A percentile compares a stretch with the other conserved stretches of the same genome.
Conservation (phyloP, 1,140 invertebrate genomes). For the Aphidius gifuensis region DNA sequence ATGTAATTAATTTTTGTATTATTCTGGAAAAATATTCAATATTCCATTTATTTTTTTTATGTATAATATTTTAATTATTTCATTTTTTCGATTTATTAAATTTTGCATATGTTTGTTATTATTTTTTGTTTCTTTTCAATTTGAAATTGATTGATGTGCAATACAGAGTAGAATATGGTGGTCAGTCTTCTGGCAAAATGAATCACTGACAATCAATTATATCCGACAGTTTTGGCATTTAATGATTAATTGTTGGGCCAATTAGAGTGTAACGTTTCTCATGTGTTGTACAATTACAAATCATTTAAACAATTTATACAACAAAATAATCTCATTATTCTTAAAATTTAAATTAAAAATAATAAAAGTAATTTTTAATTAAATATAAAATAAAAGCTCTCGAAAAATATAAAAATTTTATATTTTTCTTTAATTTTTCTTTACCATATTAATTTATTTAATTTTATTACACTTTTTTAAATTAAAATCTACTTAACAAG, state of each 20-base stretch:
- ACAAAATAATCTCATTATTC: too few species aligned
- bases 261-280: constrained; percentile 20
- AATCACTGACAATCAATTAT: constrained; percentile 25
- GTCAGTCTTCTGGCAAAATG: constrained; percentile 12
- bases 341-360: too few species aligned
- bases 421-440: too few species aligned
- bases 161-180: constrained; percentile 4
- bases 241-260: constrained; percentile 25
- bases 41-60: background rate
- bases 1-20: too few species aligned
- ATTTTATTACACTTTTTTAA: too few species aligned
- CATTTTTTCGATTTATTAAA: background rate
- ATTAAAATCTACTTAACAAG: background rate
- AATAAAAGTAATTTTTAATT: too few species aligned
- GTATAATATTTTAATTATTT: background rate
- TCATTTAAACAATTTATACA: too few species aligned
- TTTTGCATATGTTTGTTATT: background rate
- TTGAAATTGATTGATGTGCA: constrained; percentile 12
- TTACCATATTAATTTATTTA: too few species aligned
- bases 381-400: too few species aligned
- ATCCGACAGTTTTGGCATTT: constrained; percentile 11
- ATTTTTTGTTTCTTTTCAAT: constrained; percentile 2
- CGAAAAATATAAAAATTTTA: too few species aligned
- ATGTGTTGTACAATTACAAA: too few species aligned
- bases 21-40: background rate